Evolutionary conservation across 2,888 invertebrate genomes (phyloP).

Genomic region (Diabrotica balteata): DNA sequence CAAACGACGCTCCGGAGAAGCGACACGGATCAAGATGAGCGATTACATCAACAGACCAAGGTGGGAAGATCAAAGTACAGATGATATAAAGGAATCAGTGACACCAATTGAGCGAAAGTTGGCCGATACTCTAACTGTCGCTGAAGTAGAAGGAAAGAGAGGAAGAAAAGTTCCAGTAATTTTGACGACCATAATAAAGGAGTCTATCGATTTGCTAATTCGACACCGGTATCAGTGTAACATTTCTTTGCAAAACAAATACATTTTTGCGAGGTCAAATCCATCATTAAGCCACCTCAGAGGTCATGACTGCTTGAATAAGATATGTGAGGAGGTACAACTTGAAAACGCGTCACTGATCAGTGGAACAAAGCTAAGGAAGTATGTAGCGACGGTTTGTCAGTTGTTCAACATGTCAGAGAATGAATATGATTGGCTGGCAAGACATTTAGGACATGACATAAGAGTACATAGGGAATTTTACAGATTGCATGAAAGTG

Average conservation of each 20-base stretch:
- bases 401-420: constrained; percentile 37
- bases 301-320: constrained; percentile 31
- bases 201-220: constrained; percentile 29
- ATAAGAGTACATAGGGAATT: constrained; percentile 38
- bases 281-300: constrained; percentile 18
- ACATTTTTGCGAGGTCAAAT: constrained; percentile 32
- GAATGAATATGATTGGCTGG: constrained; percentile 41
- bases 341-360: constrained; percentile 28
- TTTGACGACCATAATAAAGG: constrained; percentile 30
- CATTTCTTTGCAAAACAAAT: constrained; percentile 29
- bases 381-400: constrained; percentile 42
- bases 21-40: constrained; percentile 32
- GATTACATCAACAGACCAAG: constrained; percentile 31
- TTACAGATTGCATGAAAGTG: constrained; percentile 40
- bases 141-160: constrained; percentile 34
- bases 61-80: constrained; percentile 33
- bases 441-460: constrained; percentile 40
- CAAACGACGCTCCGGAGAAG: constrained; percentile 36
- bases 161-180: constrained; percentile 38
- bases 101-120: constrained; percentile 35
- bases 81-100: constrained; percentile 33
- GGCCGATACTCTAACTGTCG: constrained; percentile 28
- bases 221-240: constrained; percentile 2
- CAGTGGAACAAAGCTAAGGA: constrained; percentile 39
- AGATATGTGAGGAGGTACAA: constrained; percentile 24